These are phyloP conservation scores for Melieria crassipennis DNA, from an alignment of 2,888 invertebrate species.

Conservation along the genomic window DNA sequence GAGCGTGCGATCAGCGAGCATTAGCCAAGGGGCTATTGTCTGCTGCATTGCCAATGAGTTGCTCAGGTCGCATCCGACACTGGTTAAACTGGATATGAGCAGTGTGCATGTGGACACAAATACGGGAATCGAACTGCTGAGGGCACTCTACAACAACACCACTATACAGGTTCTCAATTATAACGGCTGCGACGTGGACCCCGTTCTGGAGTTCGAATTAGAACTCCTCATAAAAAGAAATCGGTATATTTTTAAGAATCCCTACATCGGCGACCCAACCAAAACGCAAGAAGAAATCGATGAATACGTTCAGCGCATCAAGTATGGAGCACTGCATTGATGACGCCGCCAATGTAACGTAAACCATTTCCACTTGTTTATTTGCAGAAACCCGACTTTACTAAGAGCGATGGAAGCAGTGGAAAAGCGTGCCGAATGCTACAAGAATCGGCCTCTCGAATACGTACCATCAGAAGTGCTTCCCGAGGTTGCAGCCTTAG, in stretches of 20 bases:
- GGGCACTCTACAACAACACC: constrained; percentile 46
- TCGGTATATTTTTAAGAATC: constrained; percentile 43
- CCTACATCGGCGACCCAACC: constrained; percentile 45
- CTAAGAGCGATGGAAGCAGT: constrained; percentile 39
- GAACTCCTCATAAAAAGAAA: constrained; percentile 55
- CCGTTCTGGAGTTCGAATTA: constrained; percentile 51
- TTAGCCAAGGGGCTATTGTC: constrained; percentile 23
- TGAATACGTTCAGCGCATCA: constrained; percentile 42
- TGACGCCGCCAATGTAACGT: not conserved
- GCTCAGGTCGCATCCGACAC: constrained; percentile 44
- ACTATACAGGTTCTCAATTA: constrained; percentile 49
- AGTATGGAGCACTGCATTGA: constrained; percentile 35
- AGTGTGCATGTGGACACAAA: constrained; percentile 42
- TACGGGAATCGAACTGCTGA: constrained; percentile 43
- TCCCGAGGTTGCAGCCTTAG: too few relatives aligned
- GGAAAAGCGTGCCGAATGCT: constrained; percentile 32
- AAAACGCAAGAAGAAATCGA: constrained; percentile 48
- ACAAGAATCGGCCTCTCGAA: constrained; percentile 26
- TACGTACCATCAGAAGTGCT: constrained; percentile 6
- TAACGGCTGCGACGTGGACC: constrained; percentile 50
- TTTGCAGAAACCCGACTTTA: constrained; percentile 45
- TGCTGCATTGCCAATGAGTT: constrained; percentile 44
- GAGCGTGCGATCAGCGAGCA: constrained; percentile 46
- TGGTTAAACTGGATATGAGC: constrained; percentile 49
- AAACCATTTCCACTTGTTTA: not conserved